Base-by-base conservation (phyloP, 1,140 invertebrate genomes). In the Physella acuta region DNA sequence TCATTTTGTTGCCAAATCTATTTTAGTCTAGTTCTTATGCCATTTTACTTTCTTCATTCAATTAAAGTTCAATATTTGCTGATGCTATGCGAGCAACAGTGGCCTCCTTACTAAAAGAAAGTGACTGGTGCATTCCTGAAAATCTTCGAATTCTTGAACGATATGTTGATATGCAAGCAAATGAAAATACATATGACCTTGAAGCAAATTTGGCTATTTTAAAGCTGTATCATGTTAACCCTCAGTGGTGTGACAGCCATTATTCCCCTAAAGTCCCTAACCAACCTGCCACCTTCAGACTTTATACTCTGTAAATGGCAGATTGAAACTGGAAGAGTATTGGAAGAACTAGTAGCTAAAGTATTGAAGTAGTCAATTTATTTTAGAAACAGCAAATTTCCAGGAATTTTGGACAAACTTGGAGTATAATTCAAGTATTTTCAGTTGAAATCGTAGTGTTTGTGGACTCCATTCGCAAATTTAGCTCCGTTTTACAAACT, bases 241-340 rank as follows among this genome's bases (percentile, higher is more conserved):
- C n/a, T n/a, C n/a, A n/a, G n/a, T n/a, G n/a, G n/a, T n/a, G n/a
- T n/a, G n/a, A 93, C 92, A 4, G 88, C 88, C 52, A 89, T 93
- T 76, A 97, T 98, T 81, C 86, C 98, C 14, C 80, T 98, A 60
- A 98, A 98, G 82, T 94, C 95, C 1, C 85, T 99, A 14, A 97
- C 95, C 16, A 98, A 98, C 87, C 89, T 98, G 72, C 96, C 96
- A 11, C 94, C 98, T 78, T 95, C 95, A 24, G 96, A 99, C 87
- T 98, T 98, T 83, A 93, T 95, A 34, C 86, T 99, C 49, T 98
- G 95, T 87, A 98, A 98, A 87, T 97, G 94, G 86, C 88, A 98
- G 33, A 88, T 98, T 63, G 91, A 92, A 74, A 91, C 93, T 76
- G 89, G 90, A 81, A 91, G 93, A 84, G 93, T 95, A 56, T 0